Conservation (phyloP, 2,113 vertebrate species). For the Sterrhoptilus dennistouni region DNA sequence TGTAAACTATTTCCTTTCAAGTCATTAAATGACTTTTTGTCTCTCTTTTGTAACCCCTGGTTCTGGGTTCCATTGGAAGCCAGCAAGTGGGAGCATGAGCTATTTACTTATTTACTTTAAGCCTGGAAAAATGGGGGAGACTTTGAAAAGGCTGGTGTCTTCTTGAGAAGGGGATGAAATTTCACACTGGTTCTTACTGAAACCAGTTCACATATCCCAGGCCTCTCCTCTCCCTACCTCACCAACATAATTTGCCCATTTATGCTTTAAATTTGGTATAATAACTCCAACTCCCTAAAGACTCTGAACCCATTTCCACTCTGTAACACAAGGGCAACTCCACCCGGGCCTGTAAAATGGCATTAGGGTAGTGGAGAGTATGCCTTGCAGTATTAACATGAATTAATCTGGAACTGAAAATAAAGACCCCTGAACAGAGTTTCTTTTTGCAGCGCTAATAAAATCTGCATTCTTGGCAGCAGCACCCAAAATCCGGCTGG, state of each 20-base stretch:
- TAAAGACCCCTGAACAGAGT: not conserved
- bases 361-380: not conserved
- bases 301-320: not conserved
- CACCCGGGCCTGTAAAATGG: not conserved
- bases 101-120: slow-evolving; percentile 14
- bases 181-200: not conserved
- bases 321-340: not conserved
- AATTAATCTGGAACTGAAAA: slow-evolving; percentile 38
- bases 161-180: slow-evolving; percentile 6
- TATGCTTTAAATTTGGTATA: not conserved
- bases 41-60: not conserved
- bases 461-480: slow-evolving; percentile 57
- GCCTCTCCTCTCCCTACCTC: not conserved
- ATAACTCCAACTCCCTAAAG: not conserved
- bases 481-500: not conserved
- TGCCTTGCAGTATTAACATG: not conserved
- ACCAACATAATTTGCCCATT: not conserved
- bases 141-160: not conserved
- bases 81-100: not conserved
- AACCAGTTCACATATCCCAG: not conserved
- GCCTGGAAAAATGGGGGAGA: not conserved
- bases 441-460: slow-evolving; percentile 15
- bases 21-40: not conserved
- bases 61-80: not conserved
- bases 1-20: not conserved